Evolutionary conservation across 2,113 vertebrate genomes (phyloP), one percentile per base, ranked within the genome.

Genomic region (Coryphaenoides rupestris): DNA sequence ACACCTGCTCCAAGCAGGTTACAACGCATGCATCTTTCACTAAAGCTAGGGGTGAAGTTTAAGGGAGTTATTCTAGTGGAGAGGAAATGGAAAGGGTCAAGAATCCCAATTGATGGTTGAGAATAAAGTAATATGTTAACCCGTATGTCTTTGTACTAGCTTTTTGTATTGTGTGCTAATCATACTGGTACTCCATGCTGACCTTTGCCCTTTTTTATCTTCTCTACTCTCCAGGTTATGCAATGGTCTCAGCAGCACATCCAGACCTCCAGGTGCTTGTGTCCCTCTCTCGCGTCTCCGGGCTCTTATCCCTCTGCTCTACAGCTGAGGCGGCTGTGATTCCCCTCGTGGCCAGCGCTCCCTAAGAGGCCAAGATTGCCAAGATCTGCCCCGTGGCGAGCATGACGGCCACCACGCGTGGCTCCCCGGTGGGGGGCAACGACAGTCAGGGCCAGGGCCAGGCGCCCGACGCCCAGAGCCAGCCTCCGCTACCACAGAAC

Each of bases 341-440:
- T 98, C 97, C 92, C 92, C 94, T 95, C 87, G 90, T 94, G 80
- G 90, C 92, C 83, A 94, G 93, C 91, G 93, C 96, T 91, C 96
- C 94, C 90, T 99, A 98, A 98, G 91, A 94, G 95, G 96, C 97
- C 96, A 99, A 98, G 95, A 98, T 98, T 99, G 96, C 97, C 97
- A 98, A 98, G 93, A 98, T 99, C 94, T 98, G 96, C 94, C 96
- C 96, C 79, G 94, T 98, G 93, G 96, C 97, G 96, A 98, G 94
- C 95, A 99, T 99, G 97, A 99, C 97, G 90, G 97, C 97, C 96
- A 99, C 97, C 91, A 99, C 97, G 88, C 97, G 97, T 98, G 97
- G 97, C 95, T 99, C 97, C 95, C 97, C 97, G 15, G 96, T 99
- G 89, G 97, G 97, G 92, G 96, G 97, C 92, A 98, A 98, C 92